Evolutionary conservation across 2,888 invertebrate species (phyloP).

Genomic region (Microctonus brassicae): DNA sequence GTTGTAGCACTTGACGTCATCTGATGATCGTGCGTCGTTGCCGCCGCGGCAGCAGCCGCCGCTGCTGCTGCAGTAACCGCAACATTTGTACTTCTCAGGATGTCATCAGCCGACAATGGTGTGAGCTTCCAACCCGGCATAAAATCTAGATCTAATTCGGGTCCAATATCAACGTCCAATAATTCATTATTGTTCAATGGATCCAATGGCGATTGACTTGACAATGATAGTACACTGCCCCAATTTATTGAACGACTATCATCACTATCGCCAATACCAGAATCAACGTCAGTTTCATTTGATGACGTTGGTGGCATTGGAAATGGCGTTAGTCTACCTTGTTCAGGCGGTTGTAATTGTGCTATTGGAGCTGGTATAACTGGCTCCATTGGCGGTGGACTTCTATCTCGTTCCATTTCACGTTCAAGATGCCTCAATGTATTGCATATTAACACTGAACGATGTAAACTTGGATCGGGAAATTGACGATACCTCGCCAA

Average conservation of each 20-base stretch:
- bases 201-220: constrained; percentile 88
- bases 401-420: constrained; percentile 83
- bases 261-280: constrained; percentile 80
- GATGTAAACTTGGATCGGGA: constrained; percentile 88
- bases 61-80: constrained; percentile 48
- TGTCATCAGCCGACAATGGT: constrained; percentile 70
- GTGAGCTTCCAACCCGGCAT: constrained; percentile 74
- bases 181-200: constrained; percentile 86
- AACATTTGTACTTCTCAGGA: constrained; percentile 67
- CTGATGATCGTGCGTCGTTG: constrained; percentile 38
- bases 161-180: constrained; percentile 75
- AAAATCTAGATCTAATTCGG: constrained; percentile 77
- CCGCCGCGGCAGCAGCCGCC: no score
- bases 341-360: constrained; percentile 67
- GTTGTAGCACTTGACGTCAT: constrained; percentile 37
- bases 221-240: constrained; percentile 90
- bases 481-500: constrained; percentile 88
- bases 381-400: constrained; percentile 66
- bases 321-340: constrained; percentile 66
- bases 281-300: constrained; percentile 80
- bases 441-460: constrained; percentile 94
- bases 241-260: constrained; percentile 87
- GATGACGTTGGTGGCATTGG: constrained; percentile 70
- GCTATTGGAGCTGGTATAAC: constrained; percentile 68
- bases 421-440: constrained; percentile 89